Evolutionary conservation across 2,888 invertebrate genomes (phyloP).

Genomic region (Geotrupes spiniger): DNA sequence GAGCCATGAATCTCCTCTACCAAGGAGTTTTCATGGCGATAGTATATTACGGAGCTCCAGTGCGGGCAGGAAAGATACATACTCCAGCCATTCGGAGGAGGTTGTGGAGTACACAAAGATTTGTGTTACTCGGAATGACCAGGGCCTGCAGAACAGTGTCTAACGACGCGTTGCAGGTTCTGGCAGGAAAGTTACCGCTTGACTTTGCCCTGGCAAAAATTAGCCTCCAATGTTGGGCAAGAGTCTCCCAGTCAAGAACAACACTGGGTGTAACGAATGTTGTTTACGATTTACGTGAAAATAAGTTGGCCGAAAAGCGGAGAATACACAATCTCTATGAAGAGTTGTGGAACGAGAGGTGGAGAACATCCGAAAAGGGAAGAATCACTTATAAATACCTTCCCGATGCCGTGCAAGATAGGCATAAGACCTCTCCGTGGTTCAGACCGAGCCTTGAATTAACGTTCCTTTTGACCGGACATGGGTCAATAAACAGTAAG

Average conservation of each 20-base stretch:
- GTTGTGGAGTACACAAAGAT: background rate
- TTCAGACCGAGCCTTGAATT: constrained; percentile 3
- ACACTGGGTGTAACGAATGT: too few relatives aligned
- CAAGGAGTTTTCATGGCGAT: constrained; percentile 5
- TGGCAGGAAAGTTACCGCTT: background rate
- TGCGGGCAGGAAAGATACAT: background rate
- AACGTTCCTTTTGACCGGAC: background rate
- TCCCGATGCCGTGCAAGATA: background rate
- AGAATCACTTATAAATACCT: constrained; percentile 6
- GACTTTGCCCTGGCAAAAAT: background rate
- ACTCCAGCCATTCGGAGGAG: background rate
- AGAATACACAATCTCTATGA: background rate
- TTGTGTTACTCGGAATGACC: background rate
- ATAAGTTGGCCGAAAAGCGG: too few relatives aligned
- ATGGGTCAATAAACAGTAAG: background rate
- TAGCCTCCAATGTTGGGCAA: too few relatives aligned
- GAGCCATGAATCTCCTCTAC: constrained; percentile 2
- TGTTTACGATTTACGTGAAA: too few relatives aligned
- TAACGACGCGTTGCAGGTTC: constrained; percentile 5
- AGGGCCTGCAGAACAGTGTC: constrained; percentile 6
- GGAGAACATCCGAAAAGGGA: background rate
- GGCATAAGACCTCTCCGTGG: background rate
- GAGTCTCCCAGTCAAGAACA: background rate
- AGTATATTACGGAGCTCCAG: background rate
- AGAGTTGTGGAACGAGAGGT: constrained; percentile 1